Conservation (phyloP, 2,797 vertebrate genomes). For the Holocentrus rufus region DNA sequence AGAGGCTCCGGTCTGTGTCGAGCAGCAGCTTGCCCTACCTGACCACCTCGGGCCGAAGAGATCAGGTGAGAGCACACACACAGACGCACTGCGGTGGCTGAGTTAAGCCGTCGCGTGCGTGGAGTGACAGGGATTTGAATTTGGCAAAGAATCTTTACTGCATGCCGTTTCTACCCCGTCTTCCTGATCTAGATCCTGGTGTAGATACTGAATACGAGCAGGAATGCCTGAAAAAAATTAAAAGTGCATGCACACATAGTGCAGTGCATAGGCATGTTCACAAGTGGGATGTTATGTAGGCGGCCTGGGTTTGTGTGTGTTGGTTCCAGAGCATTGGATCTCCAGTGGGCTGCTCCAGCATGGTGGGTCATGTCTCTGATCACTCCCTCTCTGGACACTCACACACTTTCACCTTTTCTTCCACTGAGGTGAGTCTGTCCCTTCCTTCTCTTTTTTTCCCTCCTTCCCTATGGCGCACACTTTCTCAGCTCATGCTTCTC, state of each 20-base stretch:
- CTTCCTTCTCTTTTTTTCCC: slow-evolving; percentile 6
- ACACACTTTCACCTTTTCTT: slow-evolving; percentile 90
- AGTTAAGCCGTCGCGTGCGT: not conserved
- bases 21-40: slow-evolving; percentile 83
- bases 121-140: not conserved
- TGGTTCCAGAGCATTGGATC: slow-evolving; percentile 89
- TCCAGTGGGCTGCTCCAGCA: slow-evolving; percentile 84
- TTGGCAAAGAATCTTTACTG: slow-evolving; percentile 4
- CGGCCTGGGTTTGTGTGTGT: slow-evolving; percentile 57
- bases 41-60: slow-evolving; percentile 82
- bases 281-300: slow-evolving; percentile 19
- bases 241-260: not conserved
- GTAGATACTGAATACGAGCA: not conserved
- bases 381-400: slow-evolving; percentile 88
- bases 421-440: slow-evolving; percentile 89
- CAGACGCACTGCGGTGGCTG: not conserved
- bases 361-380: slow-evolving; percentile 87
- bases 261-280: slow-evolving; percentile 4
- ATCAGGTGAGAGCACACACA: slow-evolving; percentile 51
- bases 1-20: slow-evolving; percentile 84
- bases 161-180: not conserved
- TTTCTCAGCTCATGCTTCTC: not conserved
- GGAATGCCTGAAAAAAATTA: not conserved
- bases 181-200: not conserved
- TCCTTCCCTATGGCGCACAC: not conserved